Evolutionary conservation across 2,113 vertebrate species (phyloP).

Genomic region (Cheilinus undulatus): DNA sequence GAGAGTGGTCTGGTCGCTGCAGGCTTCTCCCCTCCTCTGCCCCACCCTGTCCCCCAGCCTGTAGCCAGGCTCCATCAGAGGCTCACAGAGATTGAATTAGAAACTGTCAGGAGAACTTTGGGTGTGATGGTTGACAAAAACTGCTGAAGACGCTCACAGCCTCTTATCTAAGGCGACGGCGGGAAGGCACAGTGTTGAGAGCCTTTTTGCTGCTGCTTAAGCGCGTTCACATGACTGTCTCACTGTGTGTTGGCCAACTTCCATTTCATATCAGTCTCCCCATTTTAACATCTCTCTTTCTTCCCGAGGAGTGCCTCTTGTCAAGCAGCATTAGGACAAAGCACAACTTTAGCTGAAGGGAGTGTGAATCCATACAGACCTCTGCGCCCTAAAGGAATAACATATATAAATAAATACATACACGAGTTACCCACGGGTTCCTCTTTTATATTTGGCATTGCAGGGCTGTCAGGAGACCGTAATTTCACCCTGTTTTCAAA

Average conservation of each 20-base stretch:
- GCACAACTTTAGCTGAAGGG: conserved; percentile 52
- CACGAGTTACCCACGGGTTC: conserved; percentile 36
- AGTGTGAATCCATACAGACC: conserved; percentile 44
- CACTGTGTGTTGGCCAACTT: conserved; percentile 41
- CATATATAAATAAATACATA: conserved; percentile 31
- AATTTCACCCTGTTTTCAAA: conserved; percentile 67
- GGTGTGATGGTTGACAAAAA: conserved; percentile 51
- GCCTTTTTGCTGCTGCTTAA: conserved; percentile 50
- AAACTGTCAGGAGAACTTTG: conserved; percentile 62
- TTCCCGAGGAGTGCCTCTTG: conserved; percentile 59
- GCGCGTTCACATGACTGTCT: conserved; percentile 37
- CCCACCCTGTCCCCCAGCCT: conserved; percentile 11
- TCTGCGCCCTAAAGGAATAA: conserved; percentile 54
- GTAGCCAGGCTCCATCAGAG: conserved; percentile 13
- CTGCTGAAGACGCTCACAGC: conserved; percentile 40
- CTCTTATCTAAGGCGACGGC: conserved; percentile 38
- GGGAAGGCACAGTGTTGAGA: conserved; percentile 36
- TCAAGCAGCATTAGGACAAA: conserved; percentile 67
- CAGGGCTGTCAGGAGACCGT: conserved; percentile 54
- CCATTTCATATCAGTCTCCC: conserved; percentile 52
- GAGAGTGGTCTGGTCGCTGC: conserved; percentile 32
- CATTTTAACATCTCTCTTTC: conserved; percentile 55
- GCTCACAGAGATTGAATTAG: conserved; percentile 58
- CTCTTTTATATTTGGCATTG: conserved; percentile 51
- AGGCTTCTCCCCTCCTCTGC: conserved; percentile 9